A percentile compares a stretch with the other conserved stretches of the same genome.
Evolutionary conservation across 2,113 vertebrate genomes (phyloP).

Genomic region (Salminus brasiliensis): DNA sequence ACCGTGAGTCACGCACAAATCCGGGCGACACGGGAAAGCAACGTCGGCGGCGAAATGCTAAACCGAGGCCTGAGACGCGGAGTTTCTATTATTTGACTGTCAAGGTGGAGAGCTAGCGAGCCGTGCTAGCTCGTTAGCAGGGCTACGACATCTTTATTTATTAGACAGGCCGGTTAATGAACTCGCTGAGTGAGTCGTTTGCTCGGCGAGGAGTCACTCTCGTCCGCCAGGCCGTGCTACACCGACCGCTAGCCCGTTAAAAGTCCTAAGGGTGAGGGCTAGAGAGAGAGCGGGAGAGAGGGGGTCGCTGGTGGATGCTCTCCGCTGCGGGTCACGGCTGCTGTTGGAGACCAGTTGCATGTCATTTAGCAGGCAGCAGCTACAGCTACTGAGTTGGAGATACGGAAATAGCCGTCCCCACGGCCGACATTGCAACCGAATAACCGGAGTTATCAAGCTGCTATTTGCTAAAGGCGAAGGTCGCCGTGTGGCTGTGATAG

Average conservation of each 20-base stretch:
- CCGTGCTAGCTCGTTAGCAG: constrained; percentile 21
- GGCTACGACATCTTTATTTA: constrained; percentile 5
- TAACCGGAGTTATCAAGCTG: constrained; percentile 28
- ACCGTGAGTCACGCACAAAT: neutral
- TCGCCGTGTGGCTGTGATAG: too few species aligned
- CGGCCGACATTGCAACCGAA: constrained; percentile 33
- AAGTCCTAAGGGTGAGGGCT: too few species aligned
- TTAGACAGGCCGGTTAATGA: neutral
- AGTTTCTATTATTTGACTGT: constrained; percentile 45
- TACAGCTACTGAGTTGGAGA: constrained; percentile 40
- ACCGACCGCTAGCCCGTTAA: neutral
- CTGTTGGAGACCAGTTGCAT: neutral
- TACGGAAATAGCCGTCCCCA: constrained; percentile 51
- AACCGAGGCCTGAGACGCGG: neutral
- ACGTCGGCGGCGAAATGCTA: neutral
- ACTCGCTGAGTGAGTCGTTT: neutral
- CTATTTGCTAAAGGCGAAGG: neutral
- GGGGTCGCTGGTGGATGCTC: neutral
- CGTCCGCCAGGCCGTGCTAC: neutral
- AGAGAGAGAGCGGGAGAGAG: neutral
- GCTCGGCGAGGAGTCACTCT: neutral
- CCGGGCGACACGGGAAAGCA: neutral
- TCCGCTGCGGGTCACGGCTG: neutral
- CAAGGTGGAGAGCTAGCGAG: constrained; percentile 33
- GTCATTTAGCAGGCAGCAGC: neutral